These are phyloP conservation scores for Eledona agricola DNA, from an alignment of 2,888 invertebrate genomes.

Conservation along the genomic window DNA sequence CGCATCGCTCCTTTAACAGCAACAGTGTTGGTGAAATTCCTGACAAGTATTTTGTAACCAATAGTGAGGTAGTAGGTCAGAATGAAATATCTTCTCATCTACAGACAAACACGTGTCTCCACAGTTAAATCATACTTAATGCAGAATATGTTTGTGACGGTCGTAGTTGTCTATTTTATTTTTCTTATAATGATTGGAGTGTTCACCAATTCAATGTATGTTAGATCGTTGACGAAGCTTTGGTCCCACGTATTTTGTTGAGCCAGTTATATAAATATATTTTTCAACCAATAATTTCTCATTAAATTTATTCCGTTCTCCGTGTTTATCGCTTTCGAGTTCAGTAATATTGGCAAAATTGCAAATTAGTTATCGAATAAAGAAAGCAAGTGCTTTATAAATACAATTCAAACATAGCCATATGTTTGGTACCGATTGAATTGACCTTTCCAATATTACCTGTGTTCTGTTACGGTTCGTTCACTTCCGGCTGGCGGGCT, in stretches of 20 bases:
- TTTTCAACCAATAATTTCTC: too few relatives aligned
- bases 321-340: too few relatives aligned
- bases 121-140: conserved; percentile 37
- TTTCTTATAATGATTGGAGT: conserved; percentile 39
- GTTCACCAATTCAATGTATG: conserved; percentile 22
- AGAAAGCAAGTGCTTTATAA: too few relatives aligned
- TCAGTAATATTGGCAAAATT: too few relatives aligned
- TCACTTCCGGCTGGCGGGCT: too few relatives aligned
- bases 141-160: conserved; percentile 14
- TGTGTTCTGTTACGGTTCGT: too few relatives aligned
- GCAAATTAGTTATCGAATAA: too few relatives aligned
- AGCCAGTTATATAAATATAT: too few relatives aligned
- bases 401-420: conserved; percentile 18
- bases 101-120: conserved; percentile 54
- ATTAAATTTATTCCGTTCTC: too few relatives aligned
- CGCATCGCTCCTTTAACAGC: conserved; percentile 39
- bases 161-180: conserved; percentile 36
- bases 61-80: conserved; percentile 79
- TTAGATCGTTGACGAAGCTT: conserved; percentile 9
- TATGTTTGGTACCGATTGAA: conserved; percentile 14
- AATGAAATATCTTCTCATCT: conserved; percentile 79
- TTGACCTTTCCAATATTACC: too few relatives aligned
- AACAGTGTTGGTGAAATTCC: conserved; percentile 65
- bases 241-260: conserved; percentile 3
- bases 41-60: conserved; percentile 77